These are phyloP conservation scores for Danio rerio DNA, from an alignment of 2,113 vertebrate species.

Conservation along the genomic window DNA sequence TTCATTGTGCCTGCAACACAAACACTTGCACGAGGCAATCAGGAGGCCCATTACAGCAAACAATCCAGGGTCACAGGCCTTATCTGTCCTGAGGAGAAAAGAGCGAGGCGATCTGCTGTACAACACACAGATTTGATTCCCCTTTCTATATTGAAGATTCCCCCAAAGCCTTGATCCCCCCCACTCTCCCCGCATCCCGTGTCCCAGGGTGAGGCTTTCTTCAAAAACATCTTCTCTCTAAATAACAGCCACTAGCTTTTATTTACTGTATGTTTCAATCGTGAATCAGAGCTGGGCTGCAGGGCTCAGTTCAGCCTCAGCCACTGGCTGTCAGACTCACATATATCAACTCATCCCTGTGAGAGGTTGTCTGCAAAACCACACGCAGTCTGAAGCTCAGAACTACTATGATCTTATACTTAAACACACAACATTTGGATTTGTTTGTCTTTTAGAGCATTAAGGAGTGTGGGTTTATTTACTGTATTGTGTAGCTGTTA, in stretches of 20 bases:
- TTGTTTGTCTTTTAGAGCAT: slow-evolving; percentile 38
- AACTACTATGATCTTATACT: not conserved
- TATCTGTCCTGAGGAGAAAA: slow-evolving; percentile 17
- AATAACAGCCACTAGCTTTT: slow-evolving; percentile 55
- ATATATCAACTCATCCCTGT: slow-evolving; percentile 40
- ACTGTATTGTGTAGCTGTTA: not conserved
- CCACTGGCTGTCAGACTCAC: slow-evolving; percentile 28
- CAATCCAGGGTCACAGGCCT: slow-evolving; percentile 24
- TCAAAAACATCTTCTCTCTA: slow-evolving; percentile 46
- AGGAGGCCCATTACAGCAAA: slow-evolving; percentile 1
- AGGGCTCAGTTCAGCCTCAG: slow-evolving; percentile 20
- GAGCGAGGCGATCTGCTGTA: slow-evolving; percentile 1
- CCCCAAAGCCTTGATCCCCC: not conserved
- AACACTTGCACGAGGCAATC: slow-evolving; percentile 17
- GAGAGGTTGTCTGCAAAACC: slow-evolving; percentile 27
- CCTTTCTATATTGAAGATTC: slow-evolving; percentile 15
- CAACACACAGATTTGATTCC: slow-evolving; percentile 11
- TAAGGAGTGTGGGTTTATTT: not conserved
- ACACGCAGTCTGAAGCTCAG: slow-evolving; percentile 18
- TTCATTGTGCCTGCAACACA: slow-evolving; percentile 23
- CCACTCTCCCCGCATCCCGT: not conserved
- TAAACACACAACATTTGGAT: not conserved
- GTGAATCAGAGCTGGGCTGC: slow-evolving; percentile 43
- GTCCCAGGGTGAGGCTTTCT: slow-evolving; percentile 29
- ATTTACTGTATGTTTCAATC: slow-evolving; percentile 53